phyloP scores from a whole-genome alignment of 37 sponge, comb jelly and placozoan genomes.

The Halichondria panicea region DNA sequence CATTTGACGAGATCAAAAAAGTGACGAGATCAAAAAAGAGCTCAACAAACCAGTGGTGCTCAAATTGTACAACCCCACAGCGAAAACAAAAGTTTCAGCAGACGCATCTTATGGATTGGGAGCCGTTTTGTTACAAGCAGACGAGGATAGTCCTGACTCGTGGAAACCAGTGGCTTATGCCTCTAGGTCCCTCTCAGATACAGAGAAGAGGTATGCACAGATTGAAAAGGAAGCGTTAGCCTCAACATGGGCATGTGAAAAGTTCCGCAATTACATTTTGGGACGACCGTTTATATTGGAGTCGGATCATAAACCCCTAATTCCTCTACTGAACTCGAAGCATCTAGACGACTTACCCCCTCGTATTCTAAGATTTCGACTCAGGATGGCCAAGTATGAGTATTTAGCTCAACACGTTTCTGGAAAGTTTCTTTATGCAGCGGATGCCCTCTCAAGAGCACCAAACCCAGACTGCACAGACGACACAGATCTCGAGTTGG shows the following conservation, averaged over 20 bases:
- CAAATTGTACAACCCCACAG: slow-evolving; percentile 30
- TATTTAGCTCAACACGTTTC: slow-evolving; percentile 39
- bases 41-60: slow-evolving; percentile 25
- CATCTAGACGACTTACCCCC: slow-evolving; percentile 37
- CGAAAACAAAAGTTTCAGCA: slow-evolving; percentile 31
- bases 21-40: slow-evolving; percentile 34
- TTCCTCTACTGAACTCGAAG: slow-evolving; percentile 32
- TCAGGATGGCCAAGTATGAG: slow-evolving; percentile 30
- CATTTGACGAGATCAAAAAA: slow-evolving; percentile 18
- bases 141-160: neutral
- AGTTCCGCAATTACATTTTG: slow-evolving; percentile 30
- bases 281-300: slow-evolving; percentile 22
- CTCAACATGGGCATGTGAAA: slow-evolving; percentile 29
- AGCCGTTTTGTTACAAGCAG: slow-evolving; percentile 20
- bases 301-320: slow-evolving; percentile 51
- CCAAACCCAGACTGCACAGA: slow-evolving; percentile 1
- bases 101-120: slow-evolving; percentile 51
- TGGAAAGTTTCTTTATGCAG: slow-evolving; percentile 37
- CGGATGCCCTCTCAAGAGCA: slow-evolving; percentile 50
- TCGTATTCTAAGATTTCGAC: slow-evolving; percentile 20
- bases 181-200: slow-evolving; percentile 37
- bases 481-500: slow-evolving; percentile 10
- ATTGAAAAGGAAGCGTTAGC: slow-evolving; percentile 55
- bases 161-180: slow-evolving; percentile 62
- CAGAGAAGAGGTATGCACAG: slow-evolving; percentile 37